Conservation (phyloP, 2,888 invertebrate species). For the Trachelus stipa region DNA sequence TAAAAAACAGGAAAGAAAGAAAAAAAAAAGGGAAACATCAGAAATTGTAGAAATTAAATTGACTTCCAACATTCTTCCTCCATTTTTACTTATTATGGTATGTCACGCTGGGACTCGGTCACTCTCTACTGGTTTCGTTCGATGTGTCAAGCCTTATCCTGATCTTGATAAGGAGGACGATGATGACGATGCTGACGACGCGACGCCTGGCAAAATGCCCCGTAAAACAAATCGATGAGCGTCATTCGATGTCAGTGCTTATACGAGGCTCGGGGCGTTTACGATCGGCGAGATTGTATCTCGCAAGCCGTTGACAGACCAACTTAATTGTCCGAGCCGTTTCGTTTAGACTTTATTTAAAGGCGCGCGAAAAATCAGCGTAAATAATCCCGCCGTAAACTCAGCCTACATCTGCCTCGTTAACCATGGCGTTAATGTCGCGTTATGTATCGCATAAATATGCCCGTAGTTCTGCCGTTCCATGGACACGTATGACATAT, state of each 20-base stretch:
- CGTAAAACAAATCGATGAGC: conserved; percentile 50
- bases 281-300: conserved; percentile 41
- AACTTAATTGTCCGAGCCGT: conserved; percentile 43
- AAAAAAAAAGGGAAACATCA: not conserved
- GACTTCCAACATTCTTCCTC: not conserved
- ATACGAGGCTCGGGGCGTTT: conserved; percentile 10
- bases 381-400: conserved; percentile 29
- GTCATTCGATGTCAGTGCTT: conserved; percentile 32
- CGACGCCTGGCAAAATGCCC: conserved; percentile 14
- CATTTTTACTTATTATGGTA: not conserved
- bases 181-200: not conserved
- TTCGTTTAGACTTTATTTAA: conserved; percentile 35
- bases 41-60: not conserved
- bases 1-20: not conserved
- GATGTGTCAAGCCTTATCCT: not conserved
- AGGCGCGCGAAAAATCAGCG: conserved; percentile 24
- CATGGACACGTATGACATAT: not conserved
- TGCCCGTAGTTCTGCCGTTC: conserved; percentile 3
- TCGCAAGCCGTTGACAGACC: conserved; percentile 42
- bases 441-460: conserved; percentile 24
- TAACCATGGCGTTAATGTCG: conserved; percentile 33
- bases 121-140: not conserved
- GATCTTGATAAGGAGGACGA: not conserved
- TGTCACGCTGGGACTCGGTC: not conserved
- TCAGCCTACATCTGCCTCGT: conserved; percentile 28